Percentiles rank a stretch among this genome's conserved stretches.
Evolutionary conservation across 2,888 invertebrate genomes (phyloP).

Genomic region (Stramonita haemastoma): DNA sequence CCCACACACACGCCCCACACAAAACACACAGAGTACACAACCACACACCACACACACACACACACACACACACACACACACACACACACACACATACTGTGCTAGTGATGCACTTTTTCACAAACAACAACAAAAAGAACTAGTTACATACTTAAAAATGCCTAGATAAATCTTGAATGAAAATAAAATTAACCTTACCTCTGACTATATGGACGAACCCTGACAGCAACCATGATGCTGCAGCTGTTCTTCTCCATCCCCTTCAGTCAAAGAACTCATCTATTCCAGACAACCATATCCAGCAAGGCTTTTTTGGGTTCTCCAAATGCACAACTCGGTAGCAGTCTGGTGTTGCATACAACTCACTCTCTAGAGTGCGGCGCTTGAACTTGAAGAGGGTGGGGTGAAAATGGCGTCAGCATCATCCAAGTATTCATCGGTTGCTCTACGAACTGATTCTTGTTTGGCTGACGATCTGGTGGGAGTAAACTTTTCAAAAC

Average conservation of each 20-base stretch:
- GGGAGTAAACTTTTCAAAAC: constrained; percentile 21
- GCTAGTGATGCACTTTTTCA: neutral
- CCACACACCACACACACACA: too few species aligned
- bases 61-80: neutral
- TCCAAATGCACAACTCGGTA: constrained; percentile 70
- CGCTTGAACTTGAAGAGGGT: constrained; percentile 49
- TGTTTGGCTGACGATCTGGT: neutral
- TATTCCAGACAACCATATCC: constrained; percentile 48
- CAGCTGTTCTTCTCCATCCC: constrained; percentile 77
- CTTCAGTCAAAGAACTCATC: constrained; percentile 49
- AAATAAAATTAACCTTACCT: constrained; percentile 73
- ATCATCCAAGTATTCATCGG: constrained; percentile 44
- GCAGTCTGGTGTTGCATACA: constrained; percentile 72
- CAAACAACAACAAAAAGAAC: neutral
- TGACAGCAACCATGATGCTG: constrained; percentile 85
- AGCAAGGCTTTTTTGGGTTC: constrained; percentile 55
- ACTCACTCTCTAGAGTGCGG: constrained; percentile 64
- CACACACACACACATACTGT: neutral
- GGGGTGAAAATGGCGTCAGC: constrained; percentile 53
- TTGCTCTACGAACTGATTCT: constrained; percentile 40
- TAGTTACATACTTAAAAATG: neutral
- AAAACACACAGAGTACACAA: neutral
- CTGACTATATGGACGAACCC: constrained; percentile 84
- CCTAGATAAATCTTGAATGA: neutral
- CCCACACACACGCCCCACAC: neutral